Evolutionary conservation across 2,888 invertebrate genomes (phyloP).

Genomic region (Papilio gigon): DNA sequence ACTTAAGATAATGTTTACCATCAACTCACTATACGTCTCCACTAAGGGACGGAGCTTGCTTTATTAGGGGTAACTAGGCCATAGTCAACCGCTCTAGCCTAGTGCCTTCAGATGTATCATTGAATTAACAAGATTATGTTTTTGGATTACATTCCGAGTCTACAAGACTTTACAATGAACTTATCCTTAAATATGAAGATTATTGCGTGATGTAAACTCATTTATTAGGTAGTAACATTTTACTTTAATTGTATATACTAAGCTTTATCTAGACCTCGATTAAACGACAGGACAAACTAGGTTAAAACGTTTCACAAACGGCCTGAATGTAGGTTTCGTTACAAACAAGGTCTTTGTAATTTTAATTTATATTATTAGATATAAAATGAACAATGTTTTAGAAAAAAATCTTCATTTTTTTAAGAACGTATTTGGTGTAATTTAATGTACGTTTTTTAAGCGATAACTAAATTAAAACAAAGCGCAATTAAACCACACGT

Average conservation of each 20-base stretch:
- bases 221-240: constrained; percentile 20
- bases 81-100: no score
- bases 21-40: no score
- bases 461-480: background rate
- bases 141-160: no score
- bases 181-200: background rate
- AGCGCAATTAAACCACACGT: background rate
- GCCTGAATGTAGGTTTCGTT: constrained; percentile 4
- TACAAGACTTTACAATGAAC: no score
- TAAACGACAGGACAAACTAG: constrained; percentile 31
- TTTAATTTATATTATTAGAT: background rate
- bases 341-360: background rate
- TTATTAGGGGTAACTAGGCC: no score
- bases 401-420: background rate
- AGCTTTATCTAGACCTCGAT: constrained; percentile 32
- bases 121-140: no score
- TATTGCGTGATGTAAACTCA: constrained; percentile 18
- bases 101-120: no score
- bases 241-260: constrained; percentile 26
- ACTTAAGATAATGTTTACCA: no score
- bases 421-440: no score
- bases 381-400: background rate
- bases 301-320: constrained; percentile 16
- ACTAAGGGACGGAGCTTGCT: no score
- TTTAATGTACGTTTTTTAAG: background rate